A percentile compares a stretch with the other conserved stretches of the same genome.
Evolutionary conservation across 2,113 vertebrate species (phyloP).

Genomic region (Octodon degus): DNA sequence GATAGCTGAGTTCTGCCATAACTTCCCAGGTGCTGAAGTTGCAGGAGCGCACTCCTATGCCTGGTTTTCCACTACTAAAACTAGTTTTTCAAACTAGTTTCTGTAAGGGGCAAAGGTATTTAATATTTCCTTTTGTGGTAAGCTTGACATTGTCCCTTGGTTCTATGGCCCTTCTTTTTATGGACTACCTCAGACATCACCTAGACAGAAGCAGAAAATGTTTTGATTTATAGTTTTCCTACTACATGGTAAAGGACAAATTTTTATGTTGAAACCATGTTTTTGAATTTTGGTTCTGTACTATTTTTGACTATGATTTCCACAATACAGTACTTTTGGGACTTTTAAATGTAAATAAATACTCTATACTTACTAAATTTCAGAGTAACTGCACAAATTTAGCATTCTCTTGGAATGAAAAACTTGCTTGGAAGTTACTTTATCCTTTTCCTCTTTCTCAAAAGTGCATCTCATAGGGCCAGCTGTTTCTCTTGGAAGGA

Average conservation of each 20-base stretch:
- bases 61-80: not conserved
- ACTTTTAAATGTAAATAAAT: no score
- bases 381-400: no score
- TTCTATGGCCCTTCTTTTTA: not conserved
- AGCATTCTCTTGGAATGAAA: no score
- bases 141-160: not conserved
- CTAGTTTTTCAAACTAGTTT: slow-evolving; percentile 19
- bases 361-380: no score
- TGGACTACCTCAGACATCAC: not conserved
- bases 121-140: slow-evolving; percentile 1
- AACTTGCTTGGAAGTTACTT: no score
- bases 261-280: not conserved
- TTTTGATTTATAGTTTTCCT: not conserved
- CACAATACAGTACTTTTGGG: no score
- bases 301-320: not conserved
- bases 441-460: no score
- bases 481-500: no score
- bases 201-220: not conserved
- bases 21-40: no score
- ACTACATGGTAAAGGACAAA: not conserved
- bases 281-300: not conserved
- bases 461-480: no score
- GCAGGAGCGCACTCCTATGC: no score
- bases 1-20: no score
- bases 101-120: not conserved